phyloP scores from a whole-genome alignment of 2,888 invertebrate species.

The Drosophila infuscata region DNA sequence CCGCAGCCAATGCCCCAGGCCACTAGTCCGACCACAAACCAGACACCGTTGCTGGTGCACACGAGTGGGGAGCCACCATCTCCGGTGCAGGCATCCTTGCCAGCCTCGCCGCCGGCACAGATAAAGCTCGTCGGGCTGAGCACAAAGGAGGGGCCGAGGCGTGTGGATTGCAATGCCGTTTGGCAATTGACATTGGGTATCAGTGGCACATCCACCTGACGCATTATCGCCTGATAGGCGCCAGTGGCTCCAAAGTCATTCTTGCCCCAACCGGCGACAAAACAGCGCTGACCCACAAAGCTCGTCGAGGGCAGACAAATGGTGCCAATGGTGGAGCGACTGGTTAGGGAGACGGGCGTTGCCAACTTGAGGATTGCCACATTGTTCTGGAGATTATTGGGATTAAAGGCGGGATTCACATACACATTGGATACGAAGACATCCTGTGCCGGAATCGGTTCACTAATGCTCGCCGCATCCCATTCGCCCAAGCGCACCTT shows the following conservation, averaged over 20 bases:
- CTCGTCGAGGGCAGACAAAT: conserved; percentile 86
- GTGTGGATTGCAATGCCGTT: conserved; percentile 87
- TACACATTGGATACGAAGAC: conserved; percentile 87
- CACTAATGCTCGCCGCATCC: conserved; percentile 88
- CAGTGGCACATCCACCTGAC: conserved; percentile 91
- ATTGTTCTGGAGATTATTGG: conserved; percentile 91
- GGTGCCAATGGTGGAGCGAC: conserved; percentile 87
- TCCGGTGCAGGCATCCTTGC: conserved; percentile 91
- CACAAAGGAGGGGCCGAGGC: conserved; percentile 88
- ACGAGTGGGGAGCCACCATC: conserved; percentile 86
- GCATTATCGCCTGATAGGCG: conserved; percentile 87
- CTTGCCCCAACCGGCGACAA: conserved; percentile 95
- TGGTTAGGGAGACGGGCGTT: conserved; percentile 86
- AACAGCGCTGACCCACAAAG: conserved; percentile 86
- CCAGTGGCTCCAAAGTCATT: conserved; percentile 87
- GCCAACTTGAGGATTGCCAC: conserved; percentile 92
- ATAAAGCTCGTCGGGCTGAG: conserved; percentile 89
- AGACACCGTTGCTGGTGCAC: conserved; percentile 77
- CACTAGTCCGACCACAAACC: conserved; percentile 86
- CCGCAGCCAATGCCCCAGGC: conserved; percentile 88
- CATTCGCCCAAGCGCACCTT: conserved; percentile 92
- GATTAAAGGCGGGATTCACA: conserved; percentile 89
- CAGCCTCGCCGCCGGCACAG: conserved; percentile 92
- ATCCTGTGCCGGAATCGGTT: conserved; percentile 89
- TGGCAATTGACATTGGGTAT: conserved; percentile 89